Evolutionary conservation across 92 coral and sea anemone genomes (phyloP), one percentile per base, ranked within the genome.

Genomic region (Epizoanthus ramosus): DNA sequence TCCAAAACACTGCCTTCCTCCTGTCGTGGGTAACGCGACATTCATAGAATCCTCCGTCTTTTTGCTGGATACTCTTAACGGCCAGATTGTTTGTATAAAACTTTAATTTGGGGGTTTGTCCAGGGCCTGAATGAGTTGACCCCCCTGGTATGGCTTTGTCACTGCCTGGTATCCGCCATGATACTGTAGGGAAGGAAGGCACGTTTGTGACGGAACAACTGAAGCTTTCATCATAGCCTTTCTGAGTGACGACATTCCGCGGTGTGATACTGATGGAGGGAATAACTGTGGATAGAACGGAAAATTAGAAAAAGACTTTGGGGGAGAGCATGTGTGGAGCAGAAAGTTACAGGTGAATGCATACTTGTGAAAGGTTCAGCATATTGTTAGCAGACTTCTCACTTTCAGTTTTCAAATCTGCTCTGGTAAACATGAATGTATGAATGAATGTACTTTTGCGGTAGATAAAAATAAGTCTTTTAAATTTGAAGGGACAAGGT

Each of bases 141-240:
- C 82, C 82, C 45, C 82, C 82, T 41, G 33, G 16, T 13, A 60
- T 7, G 52, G 82, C 16, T 23, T 43, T 56, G 3, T 60, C 63
- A 69, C 57, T 61, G 35, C 82, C 57, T 43, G 70, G 82, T 3
- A 24, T 45, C 25, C 82, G 82, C 82, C 82, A 77, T 13, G 82
- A 77, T 60, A 77, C 60, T 13, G 65, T 31, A 0, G 82, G 82
- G 3, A 61, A 43, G 58, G 82, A 77, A 43, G 41, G 5, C 53
- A 8, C 53, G 19, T 39, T 77, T 19, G 71, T 12, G 8, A 77
- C 71, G 37, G 59, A 9, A 41, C 82, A 77, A 4, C 39, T 60
- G 57, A 77, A 77, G 63, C 69, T 60, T 41, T 77, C 82, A 60
- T 77, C 70, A 19, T 77, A 77, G 17, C 82, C 82, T 37, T 19